Conservation (phyloP, 2,113 vertebrate genomes). For the Caloenas nicobarica region DNA sequence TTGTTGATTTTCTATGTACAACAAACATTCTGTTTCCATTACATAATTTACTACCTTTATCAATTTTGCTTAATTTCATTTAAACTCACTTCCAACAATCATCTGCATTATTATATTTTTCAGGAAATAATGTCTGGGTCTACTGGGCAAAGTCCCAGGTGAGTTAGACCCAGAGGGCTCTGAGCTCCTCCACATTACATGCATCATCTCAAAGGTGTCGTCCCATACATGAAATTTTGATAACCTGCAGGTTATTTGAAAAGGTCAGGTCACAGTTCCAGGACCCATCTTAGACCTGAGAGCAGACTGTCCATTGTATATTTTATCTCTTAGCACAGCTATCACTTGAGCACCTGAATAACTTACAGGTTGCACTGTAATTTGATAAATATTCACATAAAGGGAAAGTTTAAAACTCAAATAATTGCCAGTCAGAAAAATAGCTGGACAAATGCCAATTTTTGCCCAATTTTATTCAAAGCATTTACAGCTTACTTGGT, state of each 20-base stretch:
- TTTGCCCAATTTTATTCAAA: slow-evolving; percentile 59
- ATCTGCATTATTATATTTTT: not conserved
- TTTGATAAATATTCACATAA: not conserved
- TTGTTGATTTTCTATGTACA: not conserved
- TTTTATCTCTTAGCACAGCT: not conserved
- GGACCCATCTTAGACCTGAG: not conserved
- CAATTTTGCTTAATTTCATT: not conserved
- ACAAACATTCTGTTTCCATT: not conserved
- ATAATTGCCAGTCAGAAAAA: slow-evolving; percentile 44
- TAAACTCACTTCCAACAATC: not conserved
- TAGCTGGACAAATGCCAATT: slow-evolving; percentile 70
- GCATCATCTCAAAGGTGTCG: not conserved
- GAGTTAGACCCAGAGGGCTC: not conserved
- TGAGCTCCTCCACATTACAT: not conserved
- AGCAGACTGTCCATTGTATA: not conserved
- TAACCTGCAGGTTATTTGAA: not conserved
- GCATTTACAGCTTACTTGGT: slow-evolving; percentile 27
- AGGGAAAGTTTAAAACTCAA: not conserved
- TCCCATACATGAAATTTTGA: not conserved
- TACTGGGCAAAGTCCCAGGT: not conserved
- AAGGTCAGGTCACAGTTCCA: not conserved
- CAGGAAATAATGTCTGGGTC: not conserved
- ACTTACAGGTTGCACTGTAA: not conserved
- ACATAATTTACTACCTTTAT: not conserved
- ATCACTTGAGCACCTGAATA: not conserved